Evolutionary conservation across 2,888 invertebrate genomes (phyloP), one percentile per base, ranked within the genome.

Genomic region (Athalia rosae): DNA sequence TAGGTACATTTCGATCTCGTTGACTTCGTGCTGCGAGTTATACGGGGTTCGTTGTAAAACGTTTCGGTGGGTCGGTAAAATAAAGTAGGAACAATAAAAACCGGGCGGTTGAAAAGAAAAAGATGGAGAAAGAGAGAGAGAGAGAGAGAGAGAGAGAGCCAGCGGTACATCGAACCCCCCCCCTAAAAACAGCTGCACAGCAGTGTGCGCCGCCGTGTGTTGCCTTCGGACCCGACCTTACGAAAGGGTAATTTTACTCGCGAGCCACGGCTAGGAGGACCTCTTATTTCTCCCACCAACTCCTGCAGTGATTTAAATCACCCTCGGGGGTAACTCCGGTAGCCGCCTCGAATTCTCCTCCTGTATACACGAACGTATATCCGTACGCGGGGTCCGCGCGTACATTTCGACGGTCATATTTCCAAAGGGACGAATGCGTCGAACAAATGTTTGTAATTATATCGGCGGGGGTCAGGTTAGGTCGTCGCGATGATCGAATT

Each of bases 221-320:
- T 28, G 28, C 28, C 28, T 28, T 28, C 28, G 28, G 28, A 28
- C 28, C 50, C 53, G 53, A 67, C 53, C 67, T 50, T 28, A 67
- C 11, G 11, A 41, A 67, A 67, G 67, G 53, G 50, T 50, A 50
- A 28, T 28, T 67, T 50, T 67, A 53, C 53, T 67, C 41, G 53
- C n/a, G 11, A 9, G 53, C 50, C 28, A 53, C 67, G n/a, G n/a
- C n/a, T n/a, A n/a, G 53, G 67, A 67, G 53, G 50, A 67, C 11
- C 67, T 67, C 67, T 7, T 13, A 50, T 67, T 41, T 50, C n/a
- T 28, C 28, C 28, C 28, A 28, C 28, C 28, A 28, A 28, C 64
- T 50, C 50, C 45, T 64, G 13, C 7, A 67, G 41, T 67, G 67
- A 67, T 67, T 67, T 50, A 41, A 67, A 67, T 67, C 67, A 28